phyloP scores from a whole-genome alignment of 2,113 vertebrate genomes.

The Ciconia boyciana region DNA sequence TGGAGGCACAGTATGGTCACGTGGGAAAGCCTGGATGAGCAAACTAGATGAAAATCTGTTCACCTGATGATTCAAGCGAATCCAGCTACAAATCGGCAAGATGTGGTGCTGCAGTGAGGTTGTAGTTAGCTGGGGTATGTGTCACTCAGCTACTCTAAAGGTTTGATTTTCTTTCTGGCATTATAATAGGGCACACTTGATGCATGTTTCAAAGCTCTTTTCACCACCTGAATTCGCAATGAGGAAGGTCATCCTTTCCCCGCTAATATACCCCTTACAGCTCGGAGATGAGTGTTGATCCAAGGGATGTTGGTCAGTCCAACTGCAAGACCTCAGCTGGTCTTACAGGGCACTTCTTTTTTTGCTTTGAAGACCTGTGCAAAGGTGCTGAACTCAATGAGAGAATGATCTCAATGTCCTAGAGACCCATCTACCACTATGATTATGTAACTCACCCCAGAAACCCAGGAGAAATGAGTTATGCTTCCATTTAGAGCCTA shows the following conservation, averaged over 20 bases:
- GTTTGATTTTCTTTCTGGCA: not conserved
- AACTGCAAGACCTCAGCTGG: not conserved
- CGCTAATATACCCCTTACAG: not conserved
- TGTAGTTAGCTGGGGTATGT: not conserved
- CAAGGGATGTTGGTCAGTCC: not conserved
- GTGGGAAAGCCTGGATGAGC: not conserved
- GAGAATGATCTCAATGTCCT: not conserved
- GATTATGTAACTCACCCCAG: not conserved
- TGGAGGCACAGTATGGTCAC: fast-evolving
- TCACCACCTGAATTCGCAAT: not conserved
- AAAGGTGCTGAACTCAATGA: not conserved
- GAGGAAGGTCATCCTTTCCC: not conserved
- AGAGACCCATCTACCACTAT: not conserved
- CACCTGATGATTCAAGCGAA: not conserved
- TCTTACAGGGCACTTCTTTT: not conserved
- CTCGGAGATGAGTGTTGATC: not conserved
- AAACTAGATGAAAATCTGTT: not conserved
- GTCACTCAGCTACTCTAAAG: not conserved
- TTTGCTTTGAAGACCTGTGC: not conserved
- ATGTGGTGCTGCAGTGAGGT: not conserved
- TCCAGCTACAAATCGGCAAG: not conserved
- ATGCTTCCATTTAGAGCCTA: not conserved
- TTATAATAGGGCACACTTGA: not conserved
- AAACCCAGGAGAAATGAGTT: slow-evolving; percentile 2
- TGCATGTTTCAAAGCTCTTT: not conserved